Conservation (phyloP, 2,113 vertebrate species). For the Neotragus pygmaeus region DNA sequence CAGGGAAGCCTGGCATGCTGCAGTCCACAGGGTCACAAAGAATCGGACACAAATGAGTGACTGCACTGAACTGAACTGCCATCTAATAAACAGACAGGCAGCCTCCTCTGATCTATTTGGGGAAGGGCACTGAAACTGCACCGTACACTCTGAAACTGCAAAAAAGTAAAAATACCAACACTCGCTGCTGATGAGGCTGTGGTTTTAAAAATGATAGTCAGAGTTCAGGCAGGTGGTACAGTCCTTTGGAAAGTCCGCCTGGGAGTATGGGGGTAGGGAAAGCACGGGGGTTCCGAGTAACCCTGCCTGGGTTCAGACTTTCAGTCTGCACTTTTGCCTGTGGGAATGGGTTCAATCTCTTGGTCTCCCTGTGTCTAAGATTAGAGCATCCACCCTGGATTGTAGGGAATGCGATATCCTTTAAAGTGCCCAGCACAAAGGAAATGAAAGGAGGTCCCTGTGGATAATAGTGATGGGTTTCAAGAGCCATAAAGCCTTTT, state of each 20-base stretch:
- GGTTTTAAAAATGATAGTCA: neutral
- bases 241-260: neutral
- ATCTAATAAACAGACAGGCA: neutral
- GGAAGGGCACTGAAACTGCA: neutral
- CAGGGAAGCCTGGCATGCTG: neutral
- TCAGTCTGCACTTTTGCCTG: neutral
- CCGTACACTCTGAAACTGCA: neutral
- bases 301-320: neutral
- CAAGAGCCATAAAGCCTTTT: neutral
- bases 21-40: neutral
- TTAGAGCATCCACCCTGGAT: neutral
- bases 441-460: neutral
- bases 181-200: neutral
- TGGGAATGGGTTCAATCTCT: neutral
- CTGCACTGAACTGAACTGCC: neutral
- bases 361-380: neutral
- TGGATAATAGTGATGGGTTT: neutral
- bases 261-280: neutral
- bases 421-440: neutral
- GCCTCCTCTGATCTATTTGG: neutral
- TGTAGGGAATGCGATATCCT: neutral
- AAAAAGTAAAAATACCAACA: neutral
- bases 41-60: neutral
- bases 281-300: neutral
- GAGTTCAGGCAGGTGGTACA: neutral